Percentiles rank a stretch among this genome's conserved stretches.
Evolutionary conservation across 2,113 vertebrate species (phyloP).

Genomic region (Taxidea taxus): DNA sequence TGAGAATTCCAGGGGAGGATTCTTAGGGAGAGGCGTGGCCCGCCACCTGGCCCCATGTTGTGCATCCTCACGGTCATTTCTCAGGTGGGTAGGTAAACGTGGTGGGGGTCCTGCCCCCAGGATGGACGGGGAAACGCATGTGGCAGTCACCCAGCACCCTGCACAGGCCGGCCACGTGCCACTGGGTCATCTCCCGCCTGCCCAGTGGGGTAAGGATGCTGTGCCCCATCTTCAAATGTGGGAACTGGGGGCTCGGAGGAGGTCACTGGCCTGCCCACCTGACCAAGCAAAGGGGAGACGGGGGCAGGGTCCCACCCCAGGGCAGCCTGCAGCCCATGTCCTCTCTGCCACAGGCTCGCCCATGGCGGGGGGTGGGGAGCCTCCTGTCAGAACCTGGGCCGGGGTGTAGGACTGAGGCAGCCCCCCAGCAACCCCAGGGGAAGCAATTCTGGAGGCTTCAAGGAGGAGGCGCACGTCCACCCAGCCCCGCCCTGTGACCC

Average conservation of each 20-base stretch:
- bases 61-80: background rate
- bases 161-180: too few relatives aligned
- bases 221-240: background rate
- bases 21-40: background rate
- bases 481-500: background rate
- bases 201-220: background rate
- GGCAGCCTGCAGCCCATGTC: background rate
- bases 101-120: background rate
- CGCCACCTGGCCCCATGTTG: background rate
- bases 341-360: background rate
- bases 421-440: background rate
- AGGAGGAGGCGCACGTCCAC: accelerated
- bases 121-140: background rate
- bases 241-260: background rate
- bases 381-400: background rate
- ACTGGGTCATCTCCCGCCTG: background rate
- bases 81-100: background rate
- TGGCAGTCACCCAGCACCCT: too few relatives aligned
- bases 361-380: accelerated
- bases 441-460: background rate
- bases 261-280: background rate
- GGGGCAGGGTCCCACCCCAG: background rate
- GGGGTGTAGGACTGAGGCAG: background rate
- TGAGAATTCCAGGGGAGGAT: background rate
- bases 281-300: background rate